These are phyloP conservation scores for Meloe dianella DNA, from an alignment of 2,888 invertebrate genomes.

Conservation along the genomic window DNA sequence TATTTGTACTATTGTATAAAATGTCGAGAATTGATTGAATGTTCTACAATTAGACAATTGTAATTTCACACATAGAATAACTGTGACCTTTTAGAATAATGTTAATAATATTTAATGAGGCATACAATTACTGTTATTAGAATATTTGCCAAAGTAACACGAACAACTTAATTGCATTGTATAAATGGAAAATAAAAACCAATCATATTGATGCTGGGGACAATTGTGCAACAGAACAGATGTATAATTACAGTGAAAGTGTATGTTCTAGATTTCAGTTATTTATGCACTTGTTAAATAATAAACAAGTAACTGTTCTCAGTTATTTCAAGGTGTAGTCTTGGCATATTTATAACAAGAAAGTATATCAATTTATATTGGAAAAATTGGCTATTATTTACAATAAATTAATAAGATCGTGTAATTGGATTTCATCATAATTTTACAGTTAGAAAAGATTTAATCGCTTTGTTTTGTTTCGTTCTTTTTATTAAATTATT, in stretches of 20 bases:
- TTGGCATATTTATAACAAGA: conserved; percentile 6
- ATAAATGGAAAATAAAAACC: neutral
- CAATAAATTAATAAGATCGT: no score
- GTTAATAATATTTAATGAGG: neutral
- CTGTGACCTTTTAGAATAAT: neutral
- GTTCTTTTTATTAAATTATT: neutral
- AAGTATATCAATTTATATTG: neutral
- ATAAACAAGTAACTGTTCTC: neutral
- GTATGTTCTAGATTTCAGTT: conserved; percentile 7
- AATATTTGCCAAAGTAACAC: neutral
- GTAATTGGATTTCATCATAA: no score
- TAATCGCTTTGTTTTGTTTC: neutral
- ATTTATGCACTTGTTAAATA: conserved; percentile 10
- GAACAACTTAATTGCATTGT: neutral
- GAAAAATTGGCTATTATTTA: neutral
- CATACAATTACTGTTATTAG: neutral
- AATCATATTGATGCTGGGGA: neutral
- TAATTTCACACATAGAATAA: neutral
- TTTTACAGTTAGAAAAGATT: no score
- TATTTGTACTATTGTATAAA: conserved; percentile 4
- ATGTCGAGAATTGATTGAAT: neutral
- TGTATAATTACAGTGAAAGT: conserved; percentile 1
- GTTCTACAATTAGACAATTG: neutral
- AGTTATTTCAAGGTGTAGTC: conserved; percentile 6
- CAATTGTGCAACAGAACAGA: conserved; percentile 10